Base-by-base conservation (phyloP, 2,888 invertebrate species). In the Notodonta ziczac region DNA sequence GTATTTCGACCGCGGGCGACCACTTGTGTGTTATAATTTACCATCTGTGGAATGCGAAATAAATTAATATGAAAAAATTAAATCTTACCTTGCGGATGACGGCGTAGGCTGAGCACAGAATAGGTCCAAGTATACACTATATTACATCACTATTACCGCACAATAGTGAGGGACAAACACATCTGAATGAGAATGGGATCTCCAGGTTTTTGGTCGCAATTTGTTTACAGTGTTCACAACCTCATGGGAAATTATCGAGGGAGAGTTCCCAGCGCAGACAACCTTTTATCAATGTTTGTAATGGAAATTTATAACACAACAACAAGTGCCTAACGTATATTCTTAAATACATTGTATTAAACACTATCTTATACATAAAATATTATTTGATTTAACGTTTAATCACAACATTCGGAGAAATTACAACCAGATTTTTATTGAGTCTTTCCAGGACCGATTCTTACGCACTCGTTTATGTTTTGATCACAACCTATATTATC, bases 211-310 rank as follows among this genome's bases (percentile, higher is more conserved):
- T 82, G 71, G 77, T 75, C 80, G 76, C 81, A 84, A 84, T 87
- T 81, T 81, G 78, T 85, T 86, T 89, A 88, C 86, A 82, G 82
- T 85, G 87, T 84, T 90, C 91, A 91, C 92, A 91, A 93, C 91
- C 93, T 86, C 90, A 66, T 76, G 87, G 87, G 88, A 90, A 90
- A 90, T 89, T 85, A 87, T 77, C 80, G 79, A 80, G 79, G 71
- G 76, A 79, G 76, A 83, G 78, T 82, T 78, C 77, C 80, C 76
- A 81, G 76, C 82, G 81, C 81, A 72, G 77, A 84, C 81, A 88
- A 85, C 83, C 83, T 82, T 78, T 69, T 69, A 75, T 83, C 78
- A 81, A 80, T 79, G 76, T 80, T 82, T 80, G 77, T 82, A 80
- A 80, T 80, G 77, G 72, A 78, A 82, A 78, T 77, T 80, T 66